Evolutionary conservation across 2,113 vertebrate species (phyloP).

Genomic region (Pleuronectes platessa): DNA sequence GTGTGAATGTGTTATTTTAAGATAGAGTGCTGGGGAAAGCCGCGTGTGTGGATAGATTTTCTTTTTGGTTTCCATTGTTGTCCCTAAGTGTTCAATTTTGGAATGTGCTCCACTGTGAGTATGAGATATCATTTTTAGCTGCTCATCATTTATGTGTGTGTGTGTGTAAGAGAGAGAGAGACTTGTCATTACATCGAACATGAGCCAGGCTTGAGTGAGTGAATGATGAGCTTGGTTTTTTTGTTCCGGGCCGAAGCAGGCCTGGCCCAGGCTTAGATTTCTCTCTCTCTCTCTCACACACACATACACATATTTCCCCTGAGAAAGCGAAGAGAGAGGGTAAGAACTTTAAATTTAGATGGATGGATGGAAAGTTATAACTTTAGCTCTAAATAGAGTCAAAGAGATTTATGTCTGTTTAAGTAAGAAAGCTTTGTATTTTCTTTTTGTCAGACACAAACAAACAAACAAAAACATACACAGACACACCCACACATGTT

Average conservation of each 20-base stretch:
- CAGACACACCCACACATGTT: neutral
- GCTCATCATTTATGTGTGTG: conserved; percentile 4
- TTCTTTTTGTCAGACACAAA: conserved; percentile 11
- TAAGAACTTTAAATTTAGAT: conserved; percentile 10
- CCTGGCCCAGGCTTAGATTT: conserved; percentile 58
- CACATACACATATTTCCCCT: conserved; percentile 24
- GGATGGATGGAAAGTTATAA: conserved; percentile 8
- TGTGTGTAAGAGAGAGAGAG: conserved; percentile 5
- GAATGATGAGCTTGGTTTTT: conserved; percentile 61
- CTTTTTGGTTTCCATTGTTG: neutral
- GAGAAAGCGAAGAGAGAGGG: conserved; percentile 18
- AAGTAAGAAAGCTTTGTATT: conserved; percentile 7
- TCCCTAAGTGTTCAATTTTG: conserved; percentile 17
- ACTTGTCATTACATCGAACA: conserved; percentile 30
- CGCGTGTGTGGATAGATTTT: neutral
- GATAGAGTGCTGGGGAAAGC: neutral
- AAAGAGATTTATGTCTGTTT: conserved; percentile 11
- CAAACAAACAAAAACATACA: neutral
- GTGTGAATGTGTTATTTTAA: conserved; percentile 6
- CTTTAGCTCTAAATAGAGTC: conserved; percentile 7
- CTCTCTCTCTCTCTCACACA: conserved; percentile 30
- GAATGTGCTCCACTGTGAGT: neutral
- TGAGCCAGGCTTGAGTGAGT: conserved; percentile 22
- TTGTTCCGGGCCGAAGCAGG: conserved; percentile 34
- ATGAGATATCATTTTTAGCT: conserved; percentile 18